A percentile compares a stretch with the other conserved stretches of the same genome.
Evolutionary conservation across 2,797 vertebrate species (phyloP).

Genomic region (Pseudochirops corinnae): DNA sequence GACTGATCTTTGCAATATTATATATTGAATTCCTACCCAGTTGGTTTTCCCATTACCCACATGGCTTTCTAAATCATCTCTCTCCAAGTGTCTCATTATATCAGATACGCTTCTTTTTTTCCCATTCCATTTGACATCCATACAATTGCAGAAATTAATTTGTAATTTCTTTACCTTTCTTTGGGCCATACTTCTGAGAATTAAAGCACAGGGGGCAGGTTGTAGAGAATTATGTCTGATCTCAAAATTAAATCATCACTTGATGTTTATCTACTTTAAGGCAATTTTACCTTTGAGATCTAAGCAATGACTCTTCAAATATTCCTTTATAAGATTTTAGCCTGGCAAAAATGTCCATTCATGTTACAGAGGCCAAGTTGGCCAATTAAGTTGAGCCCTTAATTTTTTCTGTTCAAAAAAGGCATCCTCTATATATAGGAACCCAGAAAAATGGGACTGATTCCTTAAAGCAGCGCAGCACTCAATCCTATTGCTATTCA

Average conservation of each 20-base stretch:
- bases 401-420: slow-evolving; percentile 42
- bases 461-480: slow-evolving; percentile 26
- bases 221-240: slow-evolving; percentile 45
- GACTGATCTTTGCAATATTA: not conserved
- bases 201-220: not conserved
- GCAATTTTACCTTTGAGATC: slow-evolving; percentile 48
- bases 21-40: slow-evolving; percentile 33
- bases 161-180: slow-evolving; percentile 8
- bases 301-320: slow-evolving; percentile 13
- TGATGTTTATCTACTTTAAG: slow-evolving; percentile 33
- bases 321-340: slow-evolving; percentile 33
- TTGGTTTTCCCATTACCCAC: slow-evolving; percentile 56
- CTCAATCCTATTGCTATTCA: slow-evolving; percentile 28
- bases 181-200: slow-evolving; percentile 36
- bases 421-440: slow-evolving; percentile 6
- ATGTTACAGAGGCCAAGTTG: slow-evolving; percentile 32
- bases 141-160: slow-evolving; percentile 3
- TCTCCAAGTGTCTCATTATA: slow-evolving; percentile 5
- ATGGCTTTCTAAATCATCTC: slow-evolving; percentile 38
- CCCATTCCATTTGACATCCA: slow-evolving; percentile 18
- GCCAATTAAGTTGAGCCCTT: slow-evolving; percentile 36
- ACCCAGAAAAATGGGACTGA: not conserved
- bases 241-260: slow-evolving; percentile 50
- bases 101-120: not conserved
- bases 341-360: slow-evolving; percentile 41